These are phyloP conservation scores for Loriculus beryllinus DNA, from an alignment of 2,797 vertebrate species.

Conservation along the genomic window DNA sequence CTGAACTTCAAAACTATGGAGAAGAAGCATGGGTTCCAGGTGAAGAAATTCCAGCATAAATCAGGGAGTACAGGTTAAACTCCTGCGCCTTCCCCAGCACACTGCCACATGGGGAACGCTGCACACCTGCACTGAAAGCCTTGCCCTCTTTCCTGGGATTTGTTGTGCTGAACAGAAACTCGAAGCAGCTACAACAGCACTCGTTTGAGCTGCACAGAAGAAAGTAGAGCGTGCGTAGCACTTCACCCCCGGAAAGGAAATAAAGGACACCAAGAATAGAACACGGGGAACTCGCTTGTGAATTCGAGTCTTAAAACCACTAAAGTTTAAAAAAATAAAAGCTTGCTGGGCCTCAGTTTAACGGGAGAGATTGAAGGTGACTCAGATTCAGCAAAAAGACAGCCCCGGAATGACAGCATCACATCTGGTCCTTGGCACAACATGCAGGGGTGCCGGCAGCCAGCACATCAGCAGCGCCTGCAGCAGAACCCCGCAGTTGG, in stretches of 20 bases:
- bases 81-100: background rate
- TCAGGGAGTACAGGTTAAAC: background rate
- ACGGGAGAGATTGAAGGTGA: background rate
- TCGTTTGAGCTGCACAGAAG: background rate
- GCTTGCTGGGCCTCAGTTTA: background rate
- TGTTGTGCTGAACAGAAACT: background rate
- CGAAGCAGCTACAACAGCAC: background rate
- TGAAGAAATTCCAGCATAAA: background rate
- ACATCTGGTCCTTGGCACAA: background rate
- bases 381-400: background rate
- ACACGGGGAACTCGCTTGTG: background rate
- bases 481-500: background rate
- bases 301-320: background rate
- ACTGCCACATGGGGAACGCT: fast-evolving
- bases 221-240: background rate
- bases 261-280: slow-evolving; percentile 5
- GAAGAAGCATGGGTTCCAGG: background rate
- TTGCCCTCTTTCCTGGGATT: background rate
- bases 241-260: slow-evolving; percentile 31
- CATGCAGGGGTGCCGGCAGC: fast-evolving
- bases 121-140: background rate
- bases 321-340: background rate
- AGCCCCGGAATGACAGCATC: background rate
- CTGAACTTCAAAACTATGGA: background rate
- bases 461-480: fast-evolving